Evolutionary conservation across 1,140 invertebrate genomes (phyloP), one percentile per base, ranked within the genome.

Genomic region (Radopholus similis): DNA sequence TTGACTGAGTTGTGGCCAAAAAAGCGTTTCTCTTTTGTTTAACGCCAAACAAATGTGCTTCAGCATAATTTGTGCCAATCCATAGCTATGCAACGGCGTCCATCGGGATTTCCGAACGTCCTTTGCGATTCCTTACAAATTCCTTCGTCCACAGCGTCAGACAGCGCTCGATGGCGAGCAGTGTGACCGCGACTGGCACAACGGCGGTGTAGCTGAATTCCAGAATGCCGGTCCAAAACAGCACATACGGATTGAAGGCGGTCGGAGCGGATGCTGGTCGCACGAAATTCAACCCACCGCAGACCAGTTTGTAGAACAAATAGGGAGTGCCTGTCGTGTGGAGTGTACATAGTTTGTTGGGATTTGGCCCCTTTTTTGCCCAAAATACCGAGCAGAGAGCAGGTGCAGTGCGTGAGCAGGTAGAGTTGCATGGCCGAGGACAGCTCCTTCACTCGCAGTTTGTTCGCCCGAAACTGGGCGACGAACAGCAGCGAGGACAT

Each of bases 191-290:
- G 18, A 47, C 23, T 18, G 58, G 58, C 2, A 40, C 58, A 23
- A 49, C 23, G 28, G 58, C 21, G 21, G 21, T 23, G 30, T 62
- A 62, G 15, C 21, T 47, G 42, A 47, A 11, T 42, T 62, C 58
- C 9, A 49, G 26, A 18, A 62, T 47, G 1, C 58, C 58, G 8
- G 58, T 62, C 58, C 58, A 60, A 9, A 62, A 62, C 3, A 62
- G 23, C 0, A 62, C 30, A 2, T 62, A 13, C 15, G 58, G 58
- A 13, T 62, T 23, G n/a, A 34, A 42, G 3, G n/a, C 9, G 30
- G 38, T 9, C 3, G 8, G 47, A 0, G 44, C 15, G 6, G 5
- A 5, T 13, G 6, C n/a, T 2, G 18, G 44, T 47, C 26, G 6
- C 2, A 23, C n/a, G n/a, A 21, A 23, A 4, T 51, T 5, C 6